Percentiles rank a stretch among this genome's conserved stretches.
Evolutionary conservation across 2,888 invertebrate species (phyloP).

Genomic region (Acrocera orbiculus): DNA sequence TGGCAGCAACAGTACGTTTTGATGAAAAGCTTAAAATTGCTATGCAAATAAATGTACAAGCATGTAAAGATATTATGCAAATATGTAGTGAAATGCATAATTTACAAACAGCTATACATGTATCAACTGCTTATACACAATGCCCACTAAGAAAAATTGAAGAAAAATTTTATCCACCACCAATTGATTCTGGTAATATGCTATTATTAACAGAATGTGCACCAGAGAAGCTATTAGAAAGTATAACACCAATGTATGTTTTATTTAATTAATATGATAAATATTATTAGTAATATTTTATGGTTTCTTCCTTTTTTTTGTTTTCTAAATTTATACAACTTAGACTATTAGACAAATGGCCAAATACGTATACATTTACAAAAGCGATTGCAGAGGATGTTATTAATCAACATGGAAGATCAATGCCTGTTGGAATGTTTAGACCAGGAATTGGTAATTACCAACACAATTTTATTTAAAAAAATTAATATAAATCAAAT

Average conservation of each 20-base stretch:
- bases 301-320: not conserved
- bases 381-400: slow-evolving; percentile 76
- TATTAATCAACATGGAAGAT: slow-evolving; percentile 43
- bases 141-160: slow-evolving; percentile 34
- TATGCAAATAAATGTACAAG: slow-evolving; percentile 54
- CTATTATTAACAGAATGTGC: slow-evolving; percentile 35
- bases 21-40: slow-evolving; percentile 58
- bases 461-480: too few relatives aligned
- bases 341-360: slow-evolving; percentile 52
- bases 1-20: slow-evolving; percentile 44
- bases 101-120: slow-evolving; percentile 35
- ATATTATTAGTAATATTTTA: not conserved
- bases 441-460: slow-evolving; percentile 63
- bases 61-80: slow-evolving; percentile 44
- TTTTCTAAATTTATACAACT: not conserved
- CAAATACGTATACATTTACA: slow-evolving; percentile 83
- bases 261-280: not conserved
- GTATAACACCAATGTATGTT: slow-evolving; percentile 35
- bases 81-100: slow-evolving; percentile 44
- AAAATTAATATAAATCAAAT: too few relatives aligned
- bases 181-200: slow-evolving; percentile 34
- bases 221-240: slow-evolving; percentile 35
- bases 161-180: slow-evolving; percentile 37
- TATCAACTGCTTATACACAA: slow-evolving; percentile 42
- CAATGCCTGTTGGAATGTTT: slow-evolving; percentile 65